These are phyloP conservation scores for Darevskia nairensis DNA, from an alignment of 2,797 vertebrate species.

Conservation along the genomic window DNA sequence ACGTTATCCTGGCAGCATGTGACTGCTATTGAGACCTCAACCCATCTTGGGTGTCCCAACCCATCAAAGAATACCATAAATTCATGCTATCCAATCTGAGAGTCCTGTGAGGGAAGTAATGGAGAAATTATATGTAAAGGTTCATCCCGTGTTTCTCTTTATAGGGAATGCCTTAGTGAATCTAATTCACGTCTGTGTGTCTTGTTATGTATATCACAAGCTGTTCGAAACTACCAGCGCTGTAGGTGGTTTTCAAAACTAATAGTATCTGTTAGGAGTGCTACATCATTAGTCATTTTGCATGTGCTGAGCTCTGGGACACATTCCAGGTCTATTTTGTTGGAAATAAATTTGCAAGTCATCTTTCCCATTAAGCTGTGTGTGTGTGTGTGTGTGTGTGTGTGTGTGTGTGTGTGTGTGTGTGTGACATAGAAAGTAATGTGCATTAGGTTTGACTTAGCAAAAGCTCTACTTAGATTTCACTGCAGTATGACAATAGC, in stretches of 20 bases:
- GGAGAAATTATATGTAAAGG: background rate
- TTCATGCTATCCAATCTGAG: no score
- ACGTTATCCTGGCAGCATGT: background rate
- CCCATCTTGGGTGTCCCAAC: background rate
- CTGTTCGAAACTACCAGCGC: background rate
- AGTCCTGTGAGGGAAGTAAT: background rate
- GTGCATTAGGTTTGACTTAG: accelerated
- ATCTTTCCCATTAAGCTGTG: background rate
- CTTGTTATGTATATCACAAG: background rate
- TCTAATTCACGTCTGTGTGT: background rate
- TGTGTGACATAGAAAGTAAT: background rate
- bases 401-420: no score
- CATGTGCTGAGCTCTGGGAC: accelerated
- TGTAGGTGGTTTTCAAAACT: constrained; percentile 22
- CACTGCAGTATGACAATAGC: background rate
- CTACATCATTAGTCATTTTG: background rate
- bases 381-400: no score
- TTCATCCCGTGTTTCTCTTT: background rate
- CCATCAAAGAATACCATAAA: no score
- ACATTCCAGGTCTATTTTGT: background rate
- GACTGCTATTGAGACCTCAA: background rate
- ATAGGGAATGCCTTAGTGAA: background rate
- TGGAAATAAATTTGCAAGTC: background rate
- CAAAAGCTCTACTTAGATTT: background rate
- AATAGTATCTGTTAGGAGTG: accelerated